Base-by-base conservation (phyloP, 1,140 invertebrate genomes). In the Drosophila subobscura region DNA sequence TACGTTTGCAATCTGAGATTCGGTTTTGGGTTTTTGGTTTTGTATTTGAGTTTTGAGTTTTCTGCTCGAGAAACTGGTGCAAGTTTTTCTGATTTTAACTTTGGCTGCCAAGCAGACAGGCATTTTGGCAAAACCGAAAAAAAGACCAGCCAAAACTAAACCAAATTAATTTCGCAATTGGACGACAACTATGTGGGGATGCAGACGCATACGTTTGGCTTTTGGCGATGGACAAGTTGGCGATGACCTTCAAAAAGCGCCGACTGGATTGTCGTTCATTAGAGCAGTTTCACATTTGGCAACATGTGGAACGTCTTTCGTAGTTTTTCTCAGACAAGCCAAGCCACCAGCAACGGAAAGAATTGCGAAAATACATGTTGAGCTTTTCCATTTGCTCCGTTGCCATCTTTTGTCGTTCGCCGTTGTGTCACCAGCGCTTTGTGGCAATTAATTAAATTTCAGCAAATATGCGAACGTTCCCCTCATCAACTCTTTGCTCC, bases 211-310 rank as follows among this genome's bases (percentile, higher is more conserved):
- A 56, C 66, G 51, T 44, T 55, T 33, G 50, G 64, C 47, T 55
- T 68, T 70, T 70, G 66, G 64, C 66, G 66, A 68, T 70, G 66
- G 64, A 68, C 66, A 70, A 49, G 50, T 70, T 49, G 51, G 41
- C 12, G 66, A 37, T 70, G 66, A 70, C 66, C 66, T 70, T 70
- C 66, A 70, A 70, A 67, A 56, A 14, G 16, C 29, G 50, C 50
- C 45, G 44, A 67, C 33, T 41, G 37, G 53, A 70, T 70, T 33
- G 64, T 54, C 51, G 66, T 56, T 70, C 66, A 70, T 70, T 70
- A 70, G 66, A 70, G 66, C 66, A 68, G 64, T 49, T 33, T 70
- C 66, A 44, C 64, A 70, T 70, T 70, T 68, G 64, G 66, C 64
- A 70, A 70, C 23, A 42, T 49, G 64, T 66, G 66, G 64, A 70